A percentile compares a stretch with the other conserved stretches of the same genome.
Conservation (phyloP, 2,888 invertebrate species). For the Tyria jacobaeae region DNA sequence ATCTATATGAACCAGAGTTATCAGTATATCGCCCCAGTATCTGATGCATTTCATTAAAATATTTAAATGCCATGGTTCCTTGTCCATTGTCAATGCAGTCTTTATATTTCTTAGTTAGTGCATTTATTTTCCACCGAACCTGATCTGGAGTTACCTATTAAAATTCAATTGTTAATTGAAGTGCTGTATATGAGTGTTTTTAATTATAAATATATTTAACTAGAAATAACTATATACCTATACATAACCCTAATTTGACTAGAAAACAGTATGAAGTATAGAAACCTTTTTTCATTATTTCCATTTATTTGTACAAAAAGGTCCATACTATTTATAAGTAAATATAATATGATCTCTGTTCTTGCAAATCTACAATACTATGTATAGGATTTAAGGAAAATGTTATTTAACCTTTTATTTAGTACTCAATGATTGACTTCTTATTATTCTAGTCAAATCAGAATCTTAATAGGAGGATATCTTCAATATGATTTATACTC, state of each 20-base stretch:
- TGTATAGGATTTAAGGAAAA: too few relatives aligned
- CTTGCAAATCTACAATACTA: too few relatives aligned
- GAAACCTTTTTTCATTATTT: too few relatives aligned
- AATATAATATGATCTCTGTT: too few relatives aligned
- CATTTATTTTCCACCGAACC: constrained; percentile 76
- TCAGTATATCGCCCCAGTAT: constrained; percentile 66
- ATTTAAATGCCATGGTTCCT: constrained; percentile 63
- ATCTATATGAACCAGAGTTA: constrained; percentile 62
- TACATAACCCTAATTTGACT: too few relatives aligned
- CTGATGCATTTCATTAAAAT: constrained; percentile 77
- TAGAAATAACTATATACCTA: too few relatives aligned
- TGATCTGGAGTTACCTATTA: constrained; percentile 71
- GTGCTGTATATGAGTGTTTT: not conserved
- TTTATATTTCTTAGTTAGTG: constrained; percentile 73
- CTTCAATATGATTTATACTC: not conserved
- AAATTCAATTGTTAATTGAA: not conserved
- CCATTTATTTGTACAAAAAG: too few relatives aligned
- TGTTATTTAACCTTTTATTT: too few relatives aligned
- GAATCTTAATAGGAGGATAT: not conserved
- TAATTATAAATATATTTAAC: too few relatives aligned
- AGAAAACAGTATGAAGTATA: too few relatives aligned
- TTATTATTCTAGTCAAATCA: not conserved
- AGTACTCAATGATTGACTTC: not conserved
- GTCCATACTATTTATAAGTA: too few relatives aligned
- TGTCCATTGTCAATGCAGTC: constrained; percentile 72